Conservation (phyloP, 1,140 invertebrate genomes). For the Papilio polyxenes region DNA sequence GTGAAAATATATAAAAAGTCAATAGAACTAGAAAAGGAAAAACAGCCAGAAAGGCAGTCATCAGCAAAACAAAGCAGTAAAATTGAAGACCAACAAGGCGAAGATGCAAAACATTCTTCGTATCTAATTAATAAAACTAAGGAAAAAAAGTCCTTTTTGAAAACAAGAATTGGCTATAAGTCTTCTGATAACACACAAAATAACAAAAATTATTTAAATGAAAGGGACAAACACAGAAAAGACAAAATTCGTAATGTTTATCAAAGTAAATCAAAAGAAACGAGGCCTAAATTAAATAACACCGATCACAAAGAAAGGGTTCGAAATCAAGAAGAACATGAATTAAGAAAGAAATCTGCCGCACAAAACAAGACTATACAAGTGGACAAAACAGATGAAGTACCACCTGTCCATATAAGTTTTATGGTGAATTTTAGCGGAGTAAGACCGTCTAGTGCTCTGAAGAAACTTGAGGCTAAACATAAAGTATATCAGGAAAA, state of each 20-base stretch:
- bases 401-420: conserved; percentile 63
- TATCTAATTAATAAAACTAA: conserved; percentile 67
- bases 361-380: conserved; percentile 47
- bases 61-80: conserved; percentile 44
- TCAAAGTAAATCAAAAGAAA: conserved; percentile 34
- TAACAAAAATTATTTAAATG: conserved; percentile 43
- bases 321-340: conserved; percentile 22
- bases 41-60: conserved; percentile 50
- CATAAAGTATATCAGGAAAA: conserved; percentile 71
- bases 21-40: conserved; percentile 57
- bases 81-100: conserved; percentile 40
- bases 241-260: conserved; percentile 29
- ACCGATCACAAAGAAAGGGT: conserved; percentile 28
- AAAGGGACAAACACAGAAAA: conserved; percentile 40
- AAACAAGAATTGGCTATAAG: conserved; percentile 50
- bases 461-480: conserved; percentile 67
- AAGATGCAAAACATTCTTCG: conserved; percentile 47
- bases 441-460: conserved; percentile 59
- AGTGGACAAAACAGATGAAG: conserved; percentile 39
- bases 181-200: conserved; percentile 50
- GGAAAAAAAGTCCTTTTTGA: conserved; percentile 48
- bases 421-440: conserved; percentile 65
- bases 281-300: neutral
- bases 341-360: conserved; percentile 46
- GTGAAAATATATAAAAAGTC: conserved; percentile 71